Evolutionary conservation across 1,140 invertebrate genomes (phyloP), one percentile per base, ranked within the genome.

Genomic region (Phocides pigmalion): DNA sequence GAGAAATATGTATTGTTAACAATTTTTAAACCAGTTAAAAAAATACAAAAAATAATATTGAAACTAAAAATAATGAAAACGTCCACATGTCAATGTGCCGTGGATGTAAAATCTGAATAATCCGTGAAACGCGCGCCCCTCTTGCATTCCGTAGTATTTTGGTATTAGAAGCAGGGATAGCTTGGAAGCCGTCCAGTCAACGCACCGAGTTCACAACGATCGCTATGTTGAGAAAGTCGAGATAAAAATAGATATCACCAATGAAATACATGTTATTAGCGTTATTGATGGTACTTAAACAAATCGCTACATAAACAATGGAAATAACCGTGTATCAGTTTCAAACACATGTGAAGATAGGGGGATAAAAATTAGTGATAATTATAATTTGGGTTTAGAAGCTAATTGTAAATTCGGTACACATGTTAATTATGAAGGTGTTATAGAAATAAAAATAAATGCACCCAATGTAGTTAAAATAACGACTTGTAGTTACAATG

Each of bases 151-250:
- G 73, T 75, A 70, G 76, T 90, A 90, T 90, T 90, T 90, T 65
- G 77, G 87, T 88, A 86, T 87, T 84, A 74, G 78, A 86, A 73
- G 81, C 79, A 74, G 81, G 78, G 86, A 90, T 85, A 87, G 81
- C 85, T 90, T 89, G 84, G 84, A 85, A 35, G 62, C 64, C 68
- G 72, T 88, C 86, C 86, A 90, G 88, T 89, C 70, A 73, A 66
- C 66, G 68, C 71, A 67, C 46, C 67, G 70, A 77, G 64, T 59
- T 46, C 54, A 59, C 41, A 35, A 59, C 54, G 54, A 46, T 35
- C 54, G 54, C 37, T 32, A 59, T 59, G 42, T 59, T 59, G 28
- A 46, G 54, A 46, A 59, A 46, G 41, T 59, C 17, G 25, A 19
- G 41, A 46, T 47, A 59, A 41, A 59, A 59, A 59, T 59, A 59